Evolutionary conservation across 2,888 invertebrate genomes (phyloP), one percentile per base, ranked within the genome.

Genomic region (Hydraecia micacea): DNA sequence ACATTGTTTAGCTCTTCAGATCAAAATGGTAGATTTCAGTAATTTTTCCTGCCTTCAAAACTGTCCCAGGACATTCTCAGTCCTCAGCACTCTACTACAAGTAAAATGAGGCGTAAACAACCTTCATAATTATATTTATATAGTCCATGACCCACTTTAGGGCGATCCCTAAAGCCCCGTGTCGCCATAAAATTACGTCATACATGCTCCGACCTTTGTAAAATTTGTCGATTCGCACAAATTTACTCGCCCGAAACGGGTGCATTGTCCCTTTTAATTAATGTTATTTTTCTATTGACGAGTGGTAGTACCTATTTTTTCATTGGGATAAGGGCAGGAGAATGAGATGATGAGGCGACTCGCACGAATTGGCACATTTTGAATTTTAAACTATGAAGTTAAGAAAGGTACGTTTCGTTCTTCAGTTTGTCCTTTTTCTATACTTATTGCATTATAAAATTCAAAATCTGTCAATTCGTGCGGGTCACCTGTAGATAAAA

Each of bases 101-200:
- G 25, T 52, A 11, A 78, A 75, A 83, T 72, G 71, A 73, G 42
- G 79, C 49, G 72, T 39, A 58, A 71, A 52, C 84, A 75, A 60
- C 70, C 84, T 32, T 78, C 73, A 71, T 71, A 25, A 52, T 21
- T 39, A 46, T 73, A 65, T 67, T 49, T 85, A 77, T 83, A 80
- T 88, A 87, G 69, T 69, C 60, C 82, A 42, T 81, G 88, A 87
- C 89, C 88, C 72, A 84, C 65, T 77, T 87, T 60, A 65, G 78
- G 76, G 84, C 82, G 65, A 74, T 46, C 89, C 89, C 86, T 69
- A 46, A 68, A 70, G 36, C 28, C 62, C 46, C 72, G 72, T 73
- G 69, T 73, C 84, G 52, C 79, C 60, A 67, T 73, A 9, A 25
- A 46, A 62, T 87, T 73, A 86, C 88, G 88, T 89, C 89, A 89